Evolutionary conservation across 2,888 invertebrate genomes (phyloP), one percentile per base, ranked within the genome.

Genomic region (Scaptomyza caliginosa): DNA sequence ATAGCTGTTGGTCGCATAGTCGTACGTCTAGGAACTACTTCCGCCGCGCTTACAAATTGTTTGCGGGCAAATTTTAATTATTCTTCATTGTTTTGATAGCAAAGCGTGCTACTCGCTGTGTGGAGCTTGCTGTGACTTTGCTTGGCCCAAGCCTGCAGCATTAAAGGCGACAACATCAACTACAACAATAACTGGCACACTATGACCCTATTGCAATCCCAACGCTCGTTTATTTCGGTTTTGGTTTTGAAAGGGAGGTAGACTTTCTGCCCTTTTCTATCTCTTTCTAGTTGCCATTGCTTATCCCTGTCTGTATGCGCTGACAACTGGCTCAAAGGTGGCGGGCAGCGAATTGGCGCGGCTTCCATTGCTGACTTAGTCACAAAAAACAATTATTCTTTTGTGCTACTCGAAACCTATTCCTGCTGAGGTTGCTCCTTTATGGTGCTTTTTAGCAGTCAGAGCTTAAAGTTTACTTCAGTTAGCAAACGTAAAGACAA

Each of bases 31-130:
- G 40, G 55, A 54, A 75, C 77, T 70, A 70, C 74, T 82, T 82
- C 76, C 79, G 76, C 67, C 52, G 51, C 62, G 79, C 66, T 70
- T 62, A 78, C 86, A 86, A 86, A 88, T 86, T 85, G 86, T 79
- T 85, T 75, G 86, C 75, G 88, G 87, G 83, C 78, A 76, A 83
- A 87, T 88, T 88, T 86, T 87, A 87, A 87, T 87, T 87, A 88
- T 85, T 85, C 86, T 71, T 87, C 86, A 87, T 87, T 87, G 87
- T 87, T 85, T 80, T 83, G 83, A 83, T 80, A 82, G 77, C 65
- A 67, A 67, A 72, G 76, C 68, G 74, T 75, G 68, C 66, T 63
- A 73, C 72, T 67, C 45, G 26, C 62, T 11, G n/a, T 6, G 17
- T 32, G 67, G 38, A 59, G 46, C 36, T 36, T 16, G 43, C 23